Evolutionary conservation across 2,113 vertebrate species (phyloP).

Genomic region (Rallus limicola): DNA sequence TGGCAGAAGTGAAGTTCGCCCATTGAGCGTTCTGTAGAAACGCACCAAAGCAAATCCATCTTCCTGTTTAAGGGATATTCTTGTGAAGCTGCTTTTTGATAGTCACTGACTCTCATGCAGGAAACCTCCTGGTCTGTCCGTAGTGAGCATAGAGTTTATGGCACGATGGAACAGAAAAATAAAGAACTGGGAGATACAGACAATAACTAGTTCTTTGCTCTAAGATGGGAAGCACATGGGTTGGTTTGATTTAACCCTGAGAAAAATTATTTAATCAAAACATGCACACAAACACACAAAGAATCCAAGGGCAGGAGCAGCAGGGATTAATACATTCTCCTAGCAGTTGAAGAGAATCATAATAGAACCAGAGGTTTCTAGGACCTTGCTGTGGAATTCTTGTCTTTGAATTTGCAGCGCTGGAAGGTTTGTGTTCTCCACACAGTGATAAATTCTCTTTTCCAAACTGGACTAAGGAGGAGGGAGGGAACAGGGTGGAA

Average conservation of each 20-base stretch:
- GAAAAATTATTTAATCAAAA: constrained; percentile 23
- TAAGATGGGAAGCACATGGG: neutral
- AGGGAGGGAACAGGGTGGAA: constrained; percentile 69
- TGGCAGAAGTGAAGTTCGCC: neutral
- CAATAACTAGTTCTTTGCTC: neutral
- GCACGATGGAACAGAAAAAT: neutral
- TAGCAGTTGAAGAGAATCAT: neutral
- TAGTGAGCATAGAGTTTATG: neutral
- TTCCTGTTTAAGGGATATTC: neutral
- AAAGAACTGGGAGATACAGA: neutral
- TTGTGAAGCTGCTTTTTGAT: neutral
- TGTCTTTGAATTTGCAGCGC: constrained; percentile 19
- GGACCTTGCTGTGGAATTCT: constrained; percentile 5
- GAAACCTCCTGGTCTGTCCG: neutral
- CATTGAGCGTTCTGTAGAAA: neutral
- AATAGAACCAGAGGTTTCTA: neutral
- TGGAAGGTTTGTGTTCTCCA: constrained; percentile 6
- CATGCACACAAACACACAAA: neutral
- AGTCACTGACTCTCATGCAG: neutral
- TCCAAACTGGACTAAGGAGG: constrained; percentile 44
- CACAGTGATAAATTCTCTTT: constrained; percentile 38
- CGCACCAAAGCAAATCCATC: constrained; percentile 15
- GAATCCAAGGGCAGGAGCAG: neutral
- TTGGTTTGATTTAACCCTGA: neutral
- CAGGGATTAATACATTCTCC: constrained; percentile 1